These are phyloP conservation scores for Macropis europaea DNA, from an alignment of 2,888 invertebrate species.

Conservation along the genomic window DNA sequence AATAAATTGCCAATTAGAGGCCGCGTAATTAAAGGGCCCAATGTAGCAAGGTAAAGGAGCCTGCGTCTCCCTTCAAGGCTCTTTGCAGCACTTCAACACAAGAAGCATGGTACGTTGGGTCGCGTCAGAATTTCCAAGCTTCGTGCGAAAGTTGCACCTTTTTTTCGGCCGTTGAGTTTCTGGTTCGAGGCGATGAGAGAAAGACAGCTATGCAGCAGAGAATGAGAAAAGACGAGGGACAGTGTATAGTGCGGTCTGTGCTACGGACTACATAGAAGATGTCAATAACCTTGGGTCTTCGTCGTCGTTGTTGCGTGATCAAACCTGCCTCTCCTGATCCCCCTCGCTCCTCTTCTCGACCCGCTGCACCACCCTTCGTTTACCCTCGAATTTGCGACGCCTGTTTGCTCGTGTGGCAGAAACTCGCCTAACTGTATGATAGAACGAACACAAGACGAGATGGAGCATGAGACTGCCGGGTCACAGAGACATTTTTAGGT, in stretches of 20 bases:
- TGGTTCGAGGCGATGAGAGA: background rate
- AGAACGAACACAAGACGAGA: constrained; percentile 28
- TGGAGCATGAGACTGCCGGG: background rate
- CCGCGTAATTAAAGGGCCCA: constrained; percentile 39
- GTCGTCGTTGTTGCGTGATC: constrained; percentile 71
- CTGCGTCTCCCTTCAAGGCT: background rate
- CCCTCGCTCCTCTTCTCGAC: constrained; percentile 48
- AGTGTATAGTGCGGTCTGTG: background rate
- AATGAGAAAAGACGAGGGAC: background rate
- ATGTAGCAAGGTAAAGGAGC: constrained; percentile 11
- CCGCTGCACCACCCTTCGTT: constrained; percentile 54
- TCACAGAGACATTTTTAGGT: constrained; percentile 6
- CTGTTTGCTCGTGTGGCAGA: constrained; percentile 17
- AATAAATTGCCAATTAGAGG: constrained; percentile 53
- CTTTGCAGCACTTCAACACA: background rate
- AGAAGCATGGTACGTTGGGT: constrained; percentile 12
- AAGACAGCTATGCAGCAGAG: background rate
- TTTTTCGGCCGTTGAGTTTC: background rate
- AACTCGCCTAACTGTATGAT: constrained; percentile 37
- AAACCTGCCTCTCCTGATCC: constrained; percentile 64
- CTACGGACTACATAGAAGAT: constrained; percentile 41
- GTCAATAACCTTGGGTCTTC: constrained; percentile 73
- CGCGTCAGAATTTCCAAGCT: constrained; percentile 1
- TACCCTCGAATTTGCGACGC: constrained; percentile 38
- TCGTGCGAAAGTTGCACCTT: constrained; percentile 13